These are phyloP conservation scores for Zoanthus sansibaricus DNA, from an alignment of 92 coral and sea anemone species.

Conservation along the genomic window DNA sequence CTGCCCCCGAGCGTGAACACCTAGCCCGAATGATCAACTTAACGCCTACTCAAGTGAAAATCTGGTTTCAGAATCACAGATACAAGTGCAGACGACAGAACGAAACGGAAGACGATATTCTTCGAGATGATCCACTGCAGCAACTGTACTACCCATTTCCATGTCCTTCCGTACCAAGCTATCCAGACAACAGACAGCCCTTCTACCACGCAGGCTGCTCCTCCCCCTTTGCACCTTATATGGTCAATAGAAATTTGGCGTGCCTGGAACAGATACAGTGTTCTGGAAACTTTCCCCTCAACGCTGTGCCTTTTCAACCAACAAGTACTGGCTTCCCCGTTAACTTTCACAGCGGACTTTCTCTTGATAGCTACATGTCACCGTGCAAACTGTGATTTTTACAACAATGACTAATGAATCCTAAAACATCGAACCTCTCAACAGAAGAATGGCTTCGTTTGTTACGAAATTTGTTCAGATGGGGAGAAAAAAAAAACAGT, in stretches of 20 bases:
- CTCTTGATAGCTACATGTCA: slow-evolving; percentile 43
- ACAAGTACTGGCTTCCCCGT: slow-evolving; percentile 34
- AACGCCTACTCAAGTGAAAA: slow-evolving; percentile 96
- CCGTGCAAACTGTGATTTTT: slow-evolving; percentile 40
- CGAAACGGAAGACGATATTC: slow-evolving; percentile 49
- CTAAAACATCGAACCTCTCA: no score
- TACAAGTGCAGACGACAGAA: slow-evolving; percentile 92
- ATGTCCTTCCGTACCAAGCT: slow-evolving; percentile 34
- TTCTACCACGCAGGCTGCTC: slow-evolving; percentile 47
- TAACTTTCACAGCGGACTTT: slow-evolving; percentile 35
- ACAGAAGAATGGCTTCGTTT: no score
- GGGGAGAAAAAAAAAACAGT: no score
- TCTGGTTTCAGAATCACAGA: slow-evolving; percentile 99
- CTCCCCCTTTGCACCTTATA: slow-evolving; percentile 46
- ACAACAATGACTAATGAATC: not conserved
- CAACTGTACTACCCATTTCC: slow-evolving; percentile 45
- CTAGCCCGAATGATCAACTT: slow-evolving; percentile 94
- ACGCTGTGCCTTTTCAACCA: slow-evolving; percentile 39
- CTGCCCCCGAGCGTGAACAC: slow-evolving; percentile 97
- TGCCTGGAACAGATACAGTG: slow-evolving; percentile 35
- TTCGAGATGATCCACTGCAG: slow-evolving; percentile 36
- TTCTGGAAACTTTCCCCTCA: slow-evolving; percentile 48
- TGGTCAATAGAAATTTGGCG: slow-evolving; percentile 45
- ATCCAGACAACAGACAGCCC: slow-evolving; percentile 40
- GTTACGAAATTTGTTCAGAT: no score